phyloP scores from a whole-genome alignment of 2,888 invertebrate genomes.

The Vannuccia rotundouncinata region DNA sequence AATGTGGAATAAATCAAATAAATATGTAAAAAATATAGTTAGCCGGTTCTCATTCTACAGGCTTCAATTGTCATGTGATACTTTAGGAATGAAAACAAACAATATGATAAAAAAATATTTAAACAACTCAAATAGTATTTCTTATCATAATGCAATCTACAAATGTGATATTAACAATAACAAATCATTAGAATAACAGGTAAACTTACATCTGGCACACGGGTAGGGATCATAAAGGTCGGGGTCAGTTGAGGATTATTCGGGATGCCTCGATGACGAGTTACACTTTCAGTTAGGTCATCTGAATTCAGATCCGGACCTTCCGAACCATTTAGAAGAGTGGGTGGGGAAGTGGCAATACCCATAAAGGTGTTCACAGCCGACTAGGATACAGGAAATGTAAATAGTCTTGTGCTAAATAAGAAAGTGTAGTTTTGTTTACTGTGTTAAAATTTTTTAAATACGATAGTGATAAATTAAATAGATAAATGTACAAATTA shows the following conservation, averaged over 20 bases:
- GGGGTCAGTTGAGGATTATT: not conserved
- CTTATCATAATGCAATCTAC: too few relatives aligned
- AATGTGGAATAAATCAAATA: too few relatives aligned
- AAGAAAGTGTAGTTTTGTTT: not conserved
- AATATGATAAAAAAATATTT: too few relatives aligned
- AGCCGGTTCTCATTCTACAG: too few relatives aligned
- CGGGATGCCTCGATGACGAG: not conserved
- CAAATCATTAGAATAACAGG: too few relatives aligned
- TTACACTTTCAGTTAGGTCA: not conserved
- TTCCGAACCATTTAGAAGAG: not conserved
- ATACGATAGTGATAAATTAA: not conserved
- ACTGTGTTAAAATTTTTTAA: not conserved
- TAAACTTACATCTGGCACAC: not conserved
- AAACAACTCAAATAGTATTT: too few relatives aligned
- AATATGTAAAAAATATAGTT: too few relatives aligned
- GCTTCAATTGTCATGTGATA: too few relatives aligned
- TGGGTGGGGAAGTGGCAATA: not conserved
- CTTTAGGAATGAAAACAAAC: too few relatives aligned
- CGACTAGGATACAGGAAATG: not conserved
- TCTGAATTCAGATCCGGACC: not conserved
- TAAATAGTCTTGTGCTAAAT: too few relatives aligned
- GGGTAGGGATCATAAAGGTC: not conserved
- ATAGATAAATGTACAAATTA: not conserved
- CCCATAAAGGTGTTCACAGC: slow-evolving; percentile 7
- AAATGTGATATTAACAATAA: too few relatives aligned